Percentiles rank a stretch among this genome's conserved stretches.
phyloP scores from a whole-genome alignment of 2,797 vertebrate species.

The Arremon brunneinucha region DNA sequence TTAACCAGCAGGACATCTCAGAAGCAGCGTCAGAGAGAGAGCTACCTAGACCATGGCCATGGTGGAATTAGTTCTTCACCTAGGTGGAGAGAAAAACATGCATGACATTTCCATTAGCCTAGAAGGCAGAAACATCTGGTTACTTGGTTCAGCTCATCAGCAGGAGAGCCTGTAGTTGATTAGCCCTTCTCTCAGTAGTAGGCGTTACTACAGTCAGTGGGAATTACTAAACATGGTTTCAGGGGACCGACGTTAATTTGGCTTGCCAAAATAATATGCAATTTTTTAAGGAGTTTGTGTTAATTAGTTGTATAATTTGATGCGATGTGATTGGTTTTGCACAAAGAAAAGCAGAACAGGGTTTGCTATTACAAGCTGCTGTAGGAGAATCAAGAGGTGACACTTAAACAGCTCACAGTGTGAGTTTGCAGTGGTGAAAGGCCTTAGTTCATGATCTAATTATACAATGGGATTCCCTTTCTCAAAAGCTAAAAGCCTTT shows the following conservation, averaged over 20 bases:
- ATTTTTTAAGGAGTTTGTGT: conserved; percentile 68
- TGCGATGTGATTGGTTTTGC: conserved; percentile 60
- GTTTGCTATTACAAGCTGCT: conserved; percentile 58
- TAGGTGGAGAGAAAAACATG: conserved; percentile 35
- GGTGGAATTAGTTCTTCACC: conserved; percentile 48
- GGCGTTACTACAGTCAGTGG: conserved; percentile 35
- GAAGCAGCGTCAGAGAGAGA: not conserved
- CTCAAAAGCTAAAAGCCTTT: conserved; percentile 56
- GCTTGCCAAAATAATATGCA: conserved; percentile 69
- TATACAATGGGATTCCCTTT: conserved; percentile 64
- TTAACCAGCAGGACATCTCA: not conserved
- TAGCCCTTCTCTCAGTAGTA: conserved; percentile 61
- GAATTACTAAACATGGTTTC: conserved; percentile 59
- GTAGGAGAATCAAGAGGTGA: conserved; percentile 60
- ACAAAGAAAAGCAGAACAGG: conserved; percentile 56
- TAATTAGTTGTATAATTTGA: conserved; percentile 72
- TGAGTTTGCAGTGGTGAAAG: conserved; percentile 51
- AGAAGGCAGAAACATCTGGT: conserved; percentile 56
- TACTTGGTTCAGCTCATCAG: conserved; percentile 54
- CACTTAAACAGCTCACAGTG: conserved; percentile 54
- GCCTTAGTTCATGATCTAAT: conserved; percentile 66
- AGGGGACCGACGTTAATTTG: conserved; percentile 59
- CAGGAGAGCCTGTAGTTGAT: conserved; percentile 54
- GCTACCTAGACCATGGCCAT: conserved; percentile 10
- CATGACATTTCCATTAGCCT: conserved; percentile 64